Evolutionary conservation across 2,888 invertebrate species (phyloP).

Genomic region (Orchestes rusci): DNA sequence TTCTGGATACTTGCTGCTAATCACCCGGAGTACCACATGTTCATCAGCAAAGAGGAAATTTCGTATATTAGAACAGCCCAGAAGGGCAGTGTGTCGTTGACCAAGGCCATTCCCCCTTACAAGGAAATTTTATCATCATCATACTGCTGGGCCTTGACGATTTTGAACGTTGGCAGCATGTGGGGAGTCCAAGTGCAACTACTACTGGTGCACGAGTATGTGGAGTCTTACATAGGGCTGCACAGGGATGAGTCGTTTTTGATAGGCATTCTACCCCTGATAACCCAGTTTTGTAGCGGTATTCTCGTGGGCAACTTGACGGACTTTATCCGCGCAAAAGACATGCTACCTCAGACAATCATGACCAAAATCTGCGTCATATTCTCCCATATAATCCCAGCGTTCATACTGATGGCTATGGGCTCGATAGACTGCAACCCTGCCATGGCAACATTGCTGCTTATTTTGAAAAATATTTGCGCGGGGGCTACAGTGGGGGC

Average conservation of each 20-base stretch:
- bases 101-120: constrained; percentile 5
- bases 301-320: constrained; percentile 17
- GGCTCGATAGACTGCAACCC: constrained; percentile 26
- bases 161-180: constrained; percentile 11
- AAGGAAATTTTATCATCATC: constrained; percentile 7
- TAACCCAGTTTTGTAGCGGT: constrained; percentile 7
- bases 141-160: constrained; percentile 11
- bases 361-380: constrained; percentile 14
- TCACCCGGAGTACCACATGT: constrained; percentile 13
- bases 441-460: constrained; percentile 22
- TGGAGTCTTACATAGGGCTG: constrained; percentile 13
- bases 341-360: constrained; percentile 4
- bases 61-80: constrained; percentile 11
- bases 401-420: constrained; percentile 40
- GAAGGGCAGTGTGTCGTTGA: constrained; percentile 8
- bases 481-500: constrained; percentile 31
- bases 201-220: constrained; percentile 10
- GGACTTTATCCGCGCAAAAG: constrained; percentile 9
- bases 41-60: constrained; percentile 11
- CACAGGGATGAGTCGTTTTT: constrained; percentile 6
- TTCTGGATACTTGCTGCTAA: constrained; percentile 12
- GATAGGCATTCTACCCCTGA: constrained; percentile 11
- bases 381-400: constrained; percentile 48
- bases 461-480: constrained; percentile 28
- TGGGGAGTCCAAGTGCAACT: constrained; percentile 14